Conservation (phyloP, 92 coral and sea anemone species). For the Siderastrea siderea region DNA sequence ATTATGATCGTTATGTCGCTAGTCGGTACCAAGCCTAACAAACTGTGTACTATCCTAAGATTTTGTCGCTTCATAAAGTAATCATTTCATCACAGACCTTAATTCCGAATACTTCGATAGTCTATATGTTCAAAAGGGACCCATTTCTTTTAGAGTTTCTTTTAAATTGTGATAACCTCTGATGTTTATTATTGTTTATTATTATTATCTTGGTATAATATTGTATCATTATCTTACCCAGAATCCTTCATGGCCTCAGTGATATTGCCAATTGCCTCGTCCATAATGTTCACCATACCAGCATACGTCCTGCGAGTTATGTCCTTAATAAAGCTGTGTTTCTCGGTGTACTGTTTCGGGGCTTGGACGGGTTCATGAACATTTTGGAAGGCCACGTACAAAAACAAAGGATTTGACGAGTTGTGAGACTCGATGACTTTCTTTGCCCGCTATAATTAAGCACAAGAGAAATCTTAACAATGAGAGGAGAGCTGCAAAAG, state of each 20-base stretch:
- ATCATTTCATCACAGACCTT: no score
- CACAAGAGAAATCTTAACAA: background rate
- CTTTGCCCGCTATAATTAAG: constrained; percentile 51
- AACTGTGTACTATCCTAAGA: no score
- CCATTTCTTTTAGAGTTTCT: no score
- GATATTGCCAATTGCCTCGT: no score
- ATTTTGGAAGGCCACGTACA: constrained; percentile 74
- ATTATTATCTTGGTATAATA: no score
- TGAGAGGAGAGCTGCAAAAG: background rate
- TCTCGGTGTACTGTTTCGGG: constrained; percentile 58
- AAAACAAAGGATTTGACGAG: constrained; percentile 62
- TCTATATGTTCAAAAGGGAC: no score
- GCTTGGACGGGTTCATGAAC: constrained; percentile 69
- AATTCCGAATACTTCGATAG: no score
- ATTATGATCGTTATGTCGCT: no score
- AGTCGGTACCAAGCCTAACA: no score
- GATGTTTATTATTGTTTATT: no score
- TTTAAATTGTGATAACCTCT: no score
- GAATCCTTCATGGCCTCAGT: constrained; percentile 29
- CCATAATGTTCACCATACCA: background rate
- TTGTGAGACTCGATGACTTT: constrained; percentile 58
- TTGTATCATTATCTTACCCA: constrained; percentile 30
- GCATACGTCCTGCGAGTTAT: constrained; percentile 62
- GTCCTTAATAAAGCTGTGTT: constrained; percentile 64
- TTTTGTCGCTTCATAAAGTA: no score